These are phyloP conservation scores for Alviniconcha strummeri DNA, from an alignment of 2,888 invertebrate genomes.

Conservation along the genomic window DNA sequence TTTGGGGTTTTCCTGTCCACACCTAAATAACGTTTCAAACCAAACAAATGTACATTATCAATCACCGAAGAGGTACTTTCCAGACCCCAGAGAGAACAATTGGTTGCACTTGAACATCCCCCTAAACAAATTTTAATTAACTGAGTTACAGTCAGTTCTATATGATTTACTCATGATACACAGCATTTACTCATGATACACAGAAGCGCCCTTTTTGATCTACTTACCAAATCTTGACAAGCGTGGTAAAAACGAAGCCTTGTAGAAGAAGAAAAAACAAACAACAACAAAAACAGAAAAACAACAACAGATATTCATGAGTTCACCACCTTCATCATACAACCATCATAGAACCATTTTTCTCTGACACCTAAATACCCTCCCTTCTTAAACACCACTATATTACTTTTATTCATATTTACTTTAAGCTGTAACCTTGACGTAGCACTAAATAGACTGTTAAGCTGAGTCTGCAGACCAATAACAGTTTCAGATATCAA, in stretches of 20 bases:
- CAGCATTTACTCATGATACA: background rate
- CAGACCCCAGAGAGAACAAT: background rate
- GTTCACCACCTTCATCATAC: background rate
- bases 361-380: background rate
- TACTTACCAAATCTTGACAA: background rate
- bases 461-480: background rate
- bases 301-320: background rate
- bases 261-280: background rate
- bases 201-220: background rate
- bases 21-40: background rate
- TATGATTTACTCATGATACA: background rate
- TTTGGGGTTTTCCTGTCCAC: background rate
- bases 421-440: background rate
- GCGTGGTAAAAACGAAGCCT: background rate
- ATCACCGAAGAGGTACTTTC: background rate
- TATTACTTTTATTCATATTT: background rate
- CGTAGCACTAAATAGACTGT: background rate
- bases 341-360: background rate
- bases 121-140: background rate
- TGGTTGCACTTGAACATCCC: background rate
- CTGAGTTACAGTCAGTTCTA: background rate
- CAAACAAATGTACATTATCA: background rate
- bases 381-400: background rate
- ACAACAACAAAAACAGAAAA: background rate
- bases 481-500: background rate